These are phyloP conservation scores for Diabrotica undecimpunctata DNA, from an alignment of 1,140 invertebrate species.

Conservation along the genomic window DNA sequence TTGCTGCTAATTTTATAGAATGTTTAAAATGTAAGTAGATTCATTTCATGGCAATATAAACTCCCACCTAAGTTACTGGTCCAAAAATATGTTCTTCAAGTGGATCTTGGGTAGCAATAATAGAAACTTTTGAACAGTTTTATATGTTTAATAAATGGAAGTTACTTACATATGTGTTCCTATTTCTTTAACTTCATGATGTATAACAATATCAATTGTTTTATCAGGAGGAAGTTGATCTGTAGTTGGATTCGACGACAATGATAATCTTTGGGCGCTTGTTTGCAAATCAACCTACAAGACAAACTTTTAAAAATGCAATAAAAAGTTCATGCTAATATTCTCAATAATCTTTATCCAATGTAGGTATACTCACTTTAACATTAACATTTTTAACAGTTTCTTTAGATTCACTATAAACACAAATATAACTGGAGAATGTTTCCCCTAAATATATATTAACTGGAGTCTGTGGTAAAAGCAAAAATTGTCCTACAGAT, in stretches of 20 bases:
- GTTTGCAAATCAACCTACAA: constrained; percentile 87
- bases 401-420: constrained; percentile 90
- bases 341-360: too few species aligned
- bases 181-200: constrained; percentile 97
- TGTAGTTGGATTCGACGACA: constrained; percentile 64
- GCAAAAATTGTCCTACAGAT: constrained; percentile 80
- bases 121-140: too few species aligned
- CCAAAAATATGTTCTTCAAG: too few species aligned
- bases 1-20: too few species aligned
- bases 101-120: too few species aligned
- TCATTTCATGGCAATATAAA: too few species aligned
- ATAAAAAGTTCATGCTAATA: constrained; percentile 1
- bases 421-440: constrained; percentile 95
- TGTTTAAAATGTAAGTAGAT: too few species aligned
- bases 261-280: constrained; percentile 75
- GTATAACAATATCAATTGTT: constrained; percentile 91
- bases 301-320: constrained; percentile 22
- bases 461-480: constrained; percentile 94
- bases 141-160: too few species aligned
- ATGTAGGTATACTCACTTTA: constrained; percentile 55
- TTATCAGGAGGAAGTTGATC: constrained; percentile 72
- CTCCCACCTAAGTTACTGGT: too few species aligned
- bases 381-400: constrained; percentile 76
- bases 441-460: constrained; percentile 85
- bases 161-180: constrained; percentile 86